Conservation (phyloP, 2,888 invertebrate genomes). For the Chaetogeoica ovagalla region DNA sequence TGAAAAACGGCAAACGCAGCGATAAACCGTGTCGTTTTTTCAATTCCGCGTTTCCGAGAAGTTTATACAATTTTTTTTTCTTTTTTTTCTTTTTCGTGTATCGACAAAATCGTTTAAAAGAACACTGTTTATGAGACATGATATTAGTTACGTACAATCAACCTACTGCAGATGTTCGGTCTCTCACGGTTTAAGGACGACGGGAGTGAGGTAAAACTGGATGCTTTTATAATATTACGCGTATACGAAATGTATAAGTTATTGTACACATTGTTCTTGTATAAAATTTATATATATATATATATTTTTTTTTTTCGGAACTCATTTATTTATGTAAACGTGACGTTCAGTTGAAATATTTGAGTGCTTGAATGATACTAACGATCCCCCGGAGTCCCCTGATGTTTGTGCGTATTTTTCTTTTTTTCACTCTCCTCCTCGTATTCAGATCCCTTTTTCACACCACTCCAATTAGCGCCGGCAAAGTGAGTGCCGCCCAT, state of each 20-base stretch:
- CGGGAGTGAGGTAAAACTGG: constrained; percentile 2
- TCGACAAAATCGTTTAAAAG: constrained; percentile 10
- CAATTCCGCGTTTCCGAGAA: neutral
- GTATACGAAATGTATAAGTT: constrained; percentile 26
- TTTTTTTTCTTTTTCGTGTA: too few relatives aligned
- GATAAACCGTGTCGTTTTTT: too few relatives aligned
- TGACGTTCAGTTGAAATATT: constrained; percentile 46
- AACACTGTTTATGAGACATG: neutral
- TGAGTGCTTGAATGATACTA: constrained; percentile 44
- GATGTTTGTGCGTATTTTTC: constrained; percentile 30
- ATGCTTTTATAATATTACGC: neutral
- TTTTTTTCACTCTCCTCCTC: neutral
- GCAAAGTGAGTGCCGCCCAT: constrained; percentile 33
- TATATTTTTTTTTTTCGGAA: constrained; percentile 40
- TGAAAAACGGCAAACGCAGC: too few relatives aligned
- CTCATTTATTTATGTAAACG: constrained; percentile 47
- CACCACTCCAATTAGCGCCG: constrained; percentile 43
- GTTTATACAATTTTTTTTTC: neutral
- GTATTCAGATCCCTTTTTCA: constrained; percentile 34
- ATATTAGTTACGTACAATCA: constrained; percentile 6
- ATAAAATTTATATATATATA: constrained; percentile 4
- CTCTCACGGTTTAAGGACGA: constrained; percentile 15
- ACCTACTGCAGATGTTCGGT: constrained; percentile 18
- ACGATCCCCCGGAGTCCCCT: constrained; percentile 41
- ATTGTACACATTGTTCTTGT: constrained; percentile 33